These are phyloP conservation scores for Murina feae DNA, from an alignment of 2,113 vertebrate genomes.

Conservation along the genomic window DNA sequence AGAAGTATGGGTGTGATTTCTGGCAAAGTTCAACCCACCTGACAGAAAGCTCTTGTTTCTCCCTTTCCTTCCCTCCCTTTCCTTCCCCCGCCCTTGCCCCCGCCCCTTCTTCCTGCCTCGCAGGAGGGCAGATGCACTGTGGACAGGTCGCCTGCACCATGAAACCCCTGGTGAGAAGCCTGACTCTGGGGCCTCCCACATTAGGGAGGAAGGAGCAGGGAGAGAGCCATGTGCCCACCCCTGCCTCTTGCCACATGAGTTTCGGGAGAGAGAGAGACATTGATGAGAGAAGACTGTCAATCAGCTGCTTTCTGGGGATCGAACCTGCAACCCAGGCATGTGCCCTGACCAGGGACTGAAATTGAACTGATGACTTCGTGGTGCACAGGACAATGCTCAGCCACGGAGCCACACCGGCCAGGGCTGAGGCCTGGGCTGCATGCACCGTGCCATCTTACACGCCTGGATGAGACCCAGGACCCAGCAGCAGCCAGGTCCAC, in stretches of 20 bases:
- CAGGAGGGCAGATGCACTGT: not conserved
- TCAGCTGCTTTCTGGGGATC: too few relatives aligned
- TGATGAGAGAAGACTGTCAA: too few relatives aligned
- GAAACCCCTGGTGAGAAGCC: fast-evolving
- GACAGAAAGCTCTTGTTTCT: not conserved
- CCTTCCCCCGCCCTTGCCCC: not conserved
- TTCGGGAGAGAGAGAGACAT: too few relatives aligned
- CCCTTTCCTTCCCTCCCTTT: not conserved
- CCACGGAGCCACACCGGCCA: too few relatives aligned
- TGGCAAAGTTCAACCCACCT: not conserved
- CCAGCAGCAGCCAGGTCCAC: fast-evolving
- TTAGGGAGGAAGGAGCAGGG: not conserved
- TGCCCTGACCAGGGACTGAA: too few relatives aligned
- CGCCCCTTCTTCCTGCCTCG: not conserved
- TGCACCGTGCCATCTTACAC: fast-evolving
- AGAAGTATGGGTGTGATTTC: not conserved
- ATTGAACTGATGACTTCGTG: too few relatives aligned
- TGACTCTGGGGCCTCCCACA: not conserved
- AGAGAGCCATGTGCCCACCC: not conserved
- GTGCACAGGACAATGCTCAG: too few relatives aligned
- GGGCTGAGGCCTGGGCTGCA: too few relatives aligned
- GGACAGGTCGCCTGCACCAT: not conserved
- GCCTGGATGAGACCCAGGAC: too few relatives aligned
- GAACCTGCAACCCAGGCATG: too few relatives aligned
- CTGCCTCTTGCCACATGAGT: fast-evolving